Base-by-base conservation (phyloP, 2,113 vertebrate genomes). In the Sinosuthora webbiana region DNA sequence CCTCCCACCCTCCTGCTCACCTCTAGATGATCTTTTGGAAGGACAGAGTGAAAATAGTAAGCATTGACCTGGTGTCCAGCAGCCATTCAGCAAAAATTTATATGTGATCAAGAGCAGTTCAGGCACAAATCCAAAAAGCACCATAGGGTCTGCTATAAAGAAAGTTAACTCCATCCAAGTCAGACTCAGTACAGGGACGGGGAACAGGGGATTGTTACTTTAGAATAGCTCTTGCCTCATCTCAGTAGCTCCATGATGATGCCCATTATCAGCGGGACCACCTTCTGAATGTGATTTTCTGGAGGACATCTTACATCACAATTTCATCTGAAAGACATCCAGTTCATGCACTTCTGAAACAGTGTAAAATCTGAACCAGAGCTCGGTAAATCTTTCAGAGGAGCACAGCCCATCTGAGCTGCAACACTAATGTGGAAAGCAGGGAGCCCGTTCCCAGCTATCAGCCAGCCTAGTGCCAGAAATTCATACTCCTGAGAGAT, bases 331-430 rank as follows among this genome's bases (percentile, higher is more conserved):
- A 67, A 75, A 68, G 35, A 33, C 1, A 0, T 15, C 2, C 4
- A 1, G 5, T 17, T 73, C 2, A 1, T 49, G 17, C 13, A 31
- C 9, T n/a, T 47, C 25, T 71, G 39, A 83, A 62, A 8, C 0
- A 1, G 8, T 28, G 18, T 35, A 53, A 11, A 53, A 49, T 19
- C 15, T 50, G 60, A 55, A 70, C 15, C 17, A 59, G 27, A 75
- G 11, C 11, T 33, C 64, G 30, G 22, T 15, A 59, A 68, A 71
- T 3, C 2, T 37, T 76, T 37, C 56, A 62, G 31, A 92, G 57
- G 13, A 44, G 21, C 16, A 16, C 8, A 70, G 11, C 6, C 53
- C 23, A 4, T 39, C 49, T 68, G 15, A 86, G 16, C 44, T 95
- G 44, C 53, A 42, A 13, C 20, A 37, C 27, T 17, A 11, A 41